phyloP scores from a whole-genome alignment of 2,113 vertebrate genomes.

The Dicaeum eximium region DNA sequence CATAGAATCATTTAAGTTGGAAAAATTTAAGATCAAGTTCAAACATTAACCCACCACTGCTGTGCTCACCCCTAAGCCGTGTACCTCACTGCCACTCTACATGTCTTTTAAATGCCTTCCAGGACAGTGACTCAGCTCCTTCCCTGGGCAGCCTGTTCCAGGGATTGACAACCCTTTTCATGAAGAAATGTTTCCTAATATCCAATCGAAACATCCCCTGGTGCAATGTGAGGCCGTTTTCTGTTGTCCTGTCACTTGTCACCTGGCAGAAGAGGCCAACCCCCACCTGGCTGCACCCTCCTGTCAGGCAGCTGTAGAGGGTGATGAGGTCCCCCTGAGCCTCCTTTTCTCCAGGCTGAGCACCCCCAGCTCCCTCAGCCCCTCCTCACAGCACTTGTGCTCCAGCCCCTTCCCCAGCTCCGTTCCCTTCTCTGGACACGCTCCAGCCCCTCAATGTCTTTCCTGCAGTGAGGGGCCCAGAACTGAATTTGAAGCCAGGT shows the following conservation, averaged over 20 bases:
- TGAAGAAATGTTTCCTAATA: not conserved
- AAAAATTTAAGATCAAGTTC: not conserved
- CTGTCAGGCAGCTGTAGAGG: not conserved
- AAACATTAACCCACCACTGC: not conserved
- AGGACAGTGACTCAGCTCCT: not conserved
- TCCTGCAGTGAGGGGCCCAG: not conserved
- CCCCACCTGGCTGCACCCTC: not conserved
- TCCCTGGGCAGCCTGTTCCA: not conserved
- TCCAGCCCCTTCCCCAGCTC: not conserved
- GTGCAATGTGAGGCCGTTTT: not conserved
- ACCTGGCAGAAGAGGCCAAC: fast-evolving
- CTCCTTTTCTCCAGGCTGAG: not conserved
- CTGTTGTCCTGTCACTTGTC: not conserved
- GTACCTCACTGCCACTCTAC: not conserved
- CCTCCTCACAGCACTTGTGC: not conserved
- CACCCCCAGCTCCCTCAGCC: not conserved
- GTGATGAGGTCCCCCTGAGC: not conserved
- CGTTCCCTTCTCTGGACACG: not conserved
- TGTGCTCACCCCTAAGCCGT: not conserved
- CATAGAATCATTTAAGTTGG: not conserved
- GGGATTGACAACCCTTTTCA: not conserved
- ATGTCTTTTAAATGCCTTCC: not conserved
- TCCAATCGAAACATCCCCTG: not conserved
- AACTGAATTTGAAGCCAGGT: not conserved
- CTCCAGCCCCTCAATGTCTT: not conserved